phyloP scores from a whole-genome alignment of 2,888 invertebrate species.

The Sminthurides aquaticus region DNA sequence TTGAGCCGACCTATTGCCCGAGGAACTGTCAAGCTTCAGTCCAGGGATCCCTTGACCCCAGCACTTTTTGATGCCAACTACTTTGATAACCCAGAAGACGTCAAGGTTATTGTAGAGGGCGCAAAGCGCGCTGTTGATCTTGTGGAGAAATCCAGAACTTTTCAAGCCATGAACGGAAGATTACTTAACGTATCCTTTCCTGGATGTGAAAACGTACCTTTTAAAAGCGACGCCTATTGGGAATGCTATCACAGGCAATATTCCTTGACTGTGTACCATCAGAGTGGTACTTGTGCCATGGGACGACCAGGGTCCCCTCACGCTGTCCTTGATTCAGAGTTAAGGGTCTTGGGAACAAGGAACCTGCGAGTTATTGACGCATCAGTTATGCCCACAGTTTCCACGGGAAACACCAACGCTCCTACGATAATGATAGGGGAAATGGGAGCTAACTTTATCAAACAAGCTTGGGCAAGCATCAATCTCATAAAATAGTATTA shows the following conservation, averaged over 20 bases:
- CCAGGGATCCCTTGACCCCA: conserved; percentile 30
- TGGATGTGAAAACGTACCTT: conserved; percentile 24
- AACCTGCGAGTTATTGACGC: conserved; percentile 35
- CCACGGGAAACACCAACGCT: conserved; percentile 23
- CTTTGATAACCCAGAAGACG: conserved; percentile 29
- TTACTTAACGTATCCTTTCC: conserved; percentile 16
- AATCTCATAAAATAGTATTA: conserved; percentile 18
- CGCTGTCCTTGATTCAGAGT: conserved; percentile 38
- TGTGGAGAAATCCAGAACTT: conserved; percentile 34
- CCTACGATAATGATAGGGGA: conserved; percentile 31
- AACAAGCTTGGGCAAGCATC: conserved; percentile 11
- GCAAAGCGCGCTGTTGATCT: conserved; percentile 26
- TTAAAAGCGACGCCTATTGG: conserved; percentile 33
- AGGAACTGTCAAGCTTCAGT: conserved; percentile 31
- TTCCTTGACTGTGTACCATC: conserved; percentile 38
- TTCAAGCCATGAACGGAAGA: conserved; percentile 25
- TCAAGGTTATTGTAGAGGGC: conserved; percentile 36
- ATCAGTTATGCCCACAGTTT: conserved; percentile 38
- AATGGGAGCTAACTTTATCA: conserved; percentile 27
- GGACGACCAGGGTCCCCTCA: conserved; percentile 29
- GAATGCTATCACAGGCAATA: conserved; percentile 38
- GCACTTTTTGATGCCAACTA: conserved; percentile 38
- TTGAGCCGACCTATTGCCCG: conserved; percentile 35
- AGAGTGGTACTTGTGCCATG: conserved; percentile 37
- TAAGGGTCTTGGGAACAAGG: conserved; percentile 34